Evolutionary conservation across 1,140 invertebrate species (phyloP), one percentile per base, ranked within the genome.

Genomic region (Bombus ignitus): DNA sequence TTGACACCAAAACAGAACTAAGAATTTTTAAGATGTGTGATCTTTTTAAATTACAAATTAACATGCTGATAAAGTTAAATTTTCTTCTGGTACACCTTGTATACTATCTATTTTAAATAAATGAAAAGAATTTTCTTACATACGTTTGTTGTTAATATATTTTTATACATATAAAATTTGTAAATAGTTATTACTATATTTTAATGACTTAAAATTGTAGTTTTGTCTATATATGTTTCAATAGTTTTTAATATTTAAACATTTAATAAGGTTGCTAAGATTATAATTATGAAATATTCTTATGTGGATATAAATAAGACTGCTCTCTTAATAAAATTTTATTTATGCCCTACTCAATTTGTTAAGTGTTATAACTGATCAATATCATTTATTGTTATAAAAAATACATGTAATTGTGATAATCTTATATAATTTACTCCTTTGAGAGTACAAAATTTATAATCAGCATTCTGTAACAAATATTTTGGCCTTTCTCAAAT

Each of bases 401-500:
- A 44, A 68, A 77, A 70, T 70, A 81, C 71, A 66, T 78, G 47
- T 73, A n/a, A 73, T 84, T 89, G 74, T 86, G 80, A 86, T 81
- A 88, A 80, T 82, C 13, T 85, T 72, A 71, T 70, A 44, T 88
- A 83, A 89, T 75, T 68, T 66, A 66, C n/a, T 73, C n/a, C 18
- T 47, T 44, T 65, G 15, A 53, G 32, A 35, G 15, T 42, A 8
- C 42, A 47, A 65, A 62, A 75, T 39, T 37, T 57, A 71, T 59
- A 86, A 86, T 89, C 35, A 84, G 39, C 65, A 80, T 89, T 83
- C 83, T 66, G 86, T 68, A 72, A 80, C 66, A 89, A n/a, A 80
- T 44, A 53, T 44, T 66, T 66, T 15, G 28, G 32, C 71, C 39
- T 44, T 76, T 72, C 25, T 37, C 35, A 62, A 72, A 71, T 35